phyloP scores from a whole-genome alignment of 2,888 invertebrate genomes.

The Sphaeridia pumilis region DNA sequence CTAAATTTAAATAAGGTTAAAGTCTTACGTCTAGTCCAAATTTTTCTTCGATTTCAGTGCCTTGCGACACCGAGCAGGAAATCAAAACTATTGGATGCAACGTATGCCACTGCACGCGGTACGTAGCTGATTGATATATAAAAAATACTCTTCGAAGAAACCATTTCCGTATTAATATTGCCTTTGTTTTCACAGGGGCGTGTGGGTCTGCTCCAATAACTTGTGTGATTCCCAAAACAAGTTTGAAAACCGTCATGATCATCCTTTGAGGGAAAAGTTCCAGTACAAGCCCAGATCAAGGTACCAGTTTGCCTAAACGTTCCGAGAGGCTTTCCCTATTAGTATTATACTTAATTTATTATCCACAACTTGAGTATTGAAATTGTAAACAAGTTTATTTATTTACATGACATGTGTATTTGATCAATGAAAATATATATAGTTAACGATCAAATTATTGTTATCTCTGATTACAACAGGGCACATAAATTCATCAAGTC shows the following conservation, averaged over 20 bases:
- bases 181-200: slow-evolving; percentile 15
- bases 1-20: not conserved
- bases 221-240: slow-evolving; percentile 31
- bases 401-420: too few species aligned
- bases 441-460: too few species aligned
- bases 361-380: too few species aligned
- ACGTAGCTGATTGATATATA: not conserved
- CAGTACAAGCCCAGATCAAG: slow-evolving; percentile 1
- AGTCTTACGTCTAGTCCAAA: not conserved
- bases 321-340: too few species aligned
- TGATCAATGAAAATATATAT: too few species aligned
- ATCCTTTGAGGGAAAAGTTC: slow-evolving; percentile 15
- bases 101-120: slow-evolving; percentile 28
- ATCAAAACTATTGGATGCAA: slow-evolving; percentile 34
- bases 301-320: too few species aligned
- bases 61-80: slow-evolving; percentile 30
- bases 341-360: too few species aligned
- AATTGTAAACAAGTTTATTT: too few species aligned
- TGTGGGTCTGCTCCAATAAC: slow-evolving; percentile 31
- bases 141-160: not conserved
- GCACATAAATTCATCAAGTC: too few species aligned
- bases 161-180: not conserved
- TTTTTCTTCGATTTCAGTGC: slow-evolving; percentile 18
- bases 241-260: slow-evolving; percentile 27
- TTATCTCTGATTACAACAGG: too few species aligned